phyloP scores from a whole-genome alignment of 2,797 vertebrate genomes.

The Liasis olivaceus region DNA sequence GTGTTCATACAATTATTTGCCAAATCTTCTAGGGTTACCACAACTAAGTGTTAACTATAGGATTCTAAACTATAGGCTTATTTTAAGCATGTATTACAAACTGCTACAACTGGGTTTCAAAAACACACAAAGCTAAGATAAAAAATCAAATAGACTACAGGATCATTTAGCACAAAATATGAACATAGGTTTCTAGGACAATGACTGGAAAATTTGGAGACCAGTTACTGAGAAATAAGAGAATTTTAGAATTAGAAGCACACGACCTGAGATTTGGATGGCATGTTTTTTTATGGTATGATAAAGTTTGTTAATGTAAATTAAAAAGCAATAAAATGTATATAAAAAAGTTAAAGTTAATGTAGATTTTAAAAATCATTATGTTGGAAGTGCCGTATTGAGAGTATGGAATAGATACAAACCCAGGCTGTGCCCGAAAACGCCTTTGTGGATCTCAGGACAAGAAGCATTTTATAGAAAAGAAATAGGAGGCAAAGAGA shows the following conservation, averaged over 20 bases:
- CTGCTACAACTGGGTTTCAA: not conserved
- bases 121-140: not conserved
- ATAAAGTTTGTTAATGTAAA: not conserved
- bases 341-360: not conserved
- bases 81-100: too few species aligned
- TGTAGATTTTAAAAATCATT: not conserved
- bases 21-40: not conserved
- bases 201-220: not conserved
- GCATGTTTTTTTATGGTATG: not conserved
- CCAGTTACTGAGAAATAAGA: not conserved
- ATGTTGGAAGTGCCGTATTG: not conserved
- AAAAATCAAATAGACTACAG: not conserved
- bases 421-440: not conserved
- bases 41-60: not conserved
- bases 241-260: not conserved
- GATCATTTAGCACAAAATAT: not conserved
- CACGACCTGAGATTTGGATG: not conserved
- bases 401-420: not conserved
- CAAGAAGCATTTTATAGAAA: not conserved
- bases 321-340: not conserved
- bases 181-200: not conserved
- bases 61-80: not conserved
- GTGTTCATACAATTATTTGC: not conserved
- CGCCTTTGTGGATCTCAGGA: not conserved
- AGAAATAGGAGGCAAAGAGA: not conserved